phyloP scores from a whole-genome alignment of 2,888 invertebrate genomes.

The Sphaerophoria taeniata region DNA sequence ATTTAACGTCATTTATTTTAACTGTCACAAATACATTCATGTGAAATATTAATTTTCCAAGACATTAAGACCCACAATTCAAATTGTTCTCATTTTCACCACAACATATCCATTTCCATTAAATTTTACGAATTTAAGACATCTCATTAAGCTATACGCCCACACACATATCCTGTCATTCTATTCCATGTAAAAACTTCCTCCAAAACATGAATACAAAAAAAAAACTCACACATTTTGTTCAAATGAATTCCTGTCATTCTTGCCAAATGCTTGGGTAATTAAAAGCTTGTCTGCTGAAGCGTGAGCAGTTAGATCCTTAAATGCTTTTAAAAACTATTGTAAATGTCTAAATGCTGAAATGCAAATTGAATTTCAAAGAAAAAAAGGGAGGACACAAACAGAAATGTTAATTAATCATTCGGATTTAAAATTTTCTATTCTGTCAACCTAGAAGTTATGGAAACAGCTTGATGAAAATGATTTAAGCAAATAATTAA shows the following conservation, averaged over 20 bases:
- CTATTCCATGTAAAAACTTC: background rate
- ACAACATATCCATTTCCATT: conserved; percentile 8
- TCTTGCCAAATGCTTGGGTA: conserved; percentile 29
- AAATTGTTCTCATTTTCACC: background rate
- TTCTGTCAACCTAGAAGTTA: background rate
- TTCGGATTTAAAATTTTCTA: background rate
- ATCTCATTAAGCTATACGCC: conserved; percentile 1
- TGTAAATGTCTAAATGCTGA: background rate
- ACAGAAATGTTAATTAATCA: conserved; percentile 26
- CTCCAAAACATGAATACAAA: background rate
- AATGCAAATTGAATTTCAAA: background rate
- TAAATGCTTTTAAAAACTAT: conserved; percentile 6
- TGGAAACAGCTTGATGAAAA: conserved; percentile 4
- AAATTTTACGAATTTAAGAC: conserved; percentile 26
- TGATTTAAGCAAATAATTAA: background rate
- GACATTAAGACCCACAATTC: background rate
- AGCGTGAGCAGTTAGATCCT: conserved; percentile 56
- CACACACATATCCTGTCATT: no score
- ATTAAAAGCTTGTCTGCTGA: conserved; percentile 60
- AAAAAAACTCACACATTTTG: conserved; percentile 4
- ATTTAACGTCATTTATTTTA: no score
- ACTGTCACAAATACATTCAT: no score
- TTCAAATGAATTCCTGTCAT: conserved; percentile 40
- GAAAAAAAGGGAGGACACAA: no score
- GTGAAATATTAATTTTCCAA: no score